phyloP scores from a whole-genome alignment of 2,113 vertebrate genomes.

The zebrafish (Danio rerio) region DNA sequence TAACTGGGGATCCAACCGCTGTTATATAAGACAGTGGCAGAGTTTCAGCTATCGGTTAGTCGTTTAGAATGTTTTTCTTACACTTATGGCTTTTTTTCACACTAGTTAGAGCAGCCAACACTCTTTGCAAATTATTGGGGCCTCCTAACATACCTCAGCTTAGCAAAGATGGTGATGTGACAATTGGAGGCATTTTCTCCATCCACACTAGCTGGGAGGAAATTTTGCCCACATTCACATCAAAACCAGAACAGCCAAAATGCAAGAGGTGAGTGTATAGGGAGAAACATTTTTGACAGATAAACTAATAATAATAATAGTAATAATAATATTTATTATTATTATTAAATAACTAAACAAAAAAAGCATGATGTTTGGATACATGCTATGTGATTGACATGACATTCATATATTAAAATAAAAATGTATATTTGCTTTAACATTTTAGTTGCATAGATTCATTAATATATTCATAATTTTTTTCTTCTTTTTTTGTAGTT shows the following conservation, averaged over 20 bases:
- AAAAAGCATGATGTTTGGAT: neutral
- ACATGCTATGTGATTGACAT: no score
- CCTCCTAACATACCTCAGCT: conserved; percentile 53
- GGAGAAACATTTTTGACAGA: neutral
- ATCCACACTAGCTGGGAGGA: conserved; percentile 63
- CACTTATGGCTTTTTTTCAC: conserved; percentile 54
- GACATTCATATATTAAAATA: no score
- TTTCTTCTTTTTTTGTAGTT: conserved; percentile 50
- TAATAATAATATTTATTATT: no score
- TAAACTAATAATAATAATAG: no score
- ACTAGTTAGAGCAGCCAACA: conserved; percentile 45
- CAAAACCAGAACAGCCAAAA: conserved; percentile 49
- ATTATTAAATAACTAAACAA: no score
- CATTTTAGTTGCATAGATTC: no score
- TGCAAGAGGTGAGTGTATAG: conserved; percentile 60
- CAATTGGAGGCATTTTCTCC: conserved; percentile 64
- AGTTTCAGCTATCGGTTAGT: neutral
- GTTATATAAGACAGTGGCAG: conserved; percentile 44
- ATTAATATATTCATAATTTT: no score
- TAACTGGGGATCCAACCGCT: conserved; percentile 3
- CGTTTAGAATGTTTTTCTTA: conserved; percentile 47
- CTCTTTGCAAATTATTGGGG: conserved; percentile 54
- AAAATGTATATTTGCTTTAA: no score
- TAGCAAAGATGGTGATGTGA: conserved; percentile 60
- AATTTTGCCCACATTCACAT: conserved; percentile 49